Percentiles rank a stretch among this genome's conserved stretches.
These are phyloP conservation scores for Muscina levida DNA, from an alignment of 2,888 invertebrate species.

Conservation along the genomic window DNA sequence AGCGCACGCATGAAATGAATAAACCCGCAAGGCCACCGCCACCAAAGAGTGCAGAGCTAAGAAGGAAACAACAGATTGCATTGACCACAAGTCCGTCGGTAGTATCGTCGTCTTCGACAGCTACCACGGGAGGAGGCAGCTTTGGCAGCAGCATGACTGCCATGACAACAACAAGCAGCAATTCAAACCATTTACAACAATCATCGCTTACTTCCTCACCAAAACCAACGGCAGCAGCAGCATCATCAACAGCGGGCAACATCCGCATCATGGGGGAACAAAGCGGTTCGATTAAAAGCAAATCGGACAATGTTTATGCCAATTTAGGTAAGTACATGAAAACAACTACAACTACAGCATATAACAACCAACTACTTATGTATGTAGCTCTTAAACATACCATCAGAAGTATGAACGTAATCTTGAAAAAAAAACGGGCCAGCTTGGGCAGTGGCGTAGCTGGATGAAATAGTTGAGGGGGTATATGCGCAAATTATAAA, in stretches of 20 bases:
- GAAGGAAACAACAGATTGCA: constrained; percentile 82
- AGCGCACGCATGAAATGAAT: constrained; percentile 80
- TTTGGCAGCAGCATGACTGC: constrained; percentile 37
- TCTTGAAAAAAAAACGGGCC: not conserved
- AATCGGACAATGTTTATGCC: constrained; percentile 87
- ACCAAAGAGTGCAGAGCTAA: constrained; percentile 85
- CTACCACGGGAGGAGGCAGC: constrained; percentile 61
- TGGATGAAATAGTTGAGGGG: not conserved
- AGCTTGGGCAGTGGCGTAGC: not conserved
- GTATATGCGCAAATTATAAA: not conserved
- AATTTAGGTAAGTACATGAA: constrained; percentile 84
- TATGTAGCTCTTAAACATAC: too few species aligned
- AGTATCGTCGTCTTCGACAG: constrained; percentile 63
- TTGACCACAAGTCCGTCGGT: constrained; percentile 70
- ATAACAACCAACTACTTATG: constrained; percentile 24
- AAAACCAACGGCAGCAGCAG: constrained; percentile 66
- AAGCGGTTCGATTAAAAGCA: constrained; percentile 77
- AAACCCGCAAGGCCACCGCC: constrained; percentile 88
- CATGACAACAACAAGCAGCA: constrained; percentile 55
- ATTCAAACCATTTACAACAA: constrained; percentile 45
- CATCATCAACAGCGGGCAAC: constrained; percentile 59
- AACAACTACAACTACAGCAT: constrained; percentile 11
- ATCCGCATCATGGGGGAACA: constrained; percentile 59
- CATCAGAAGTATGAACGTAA: too few species aligned
- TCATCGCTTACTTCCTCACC: constrained; percentile 58